phyloP scores from a whole-genome alignment of 2,888 invertebrate species.

The Leptothorax acervorum region DNA sequence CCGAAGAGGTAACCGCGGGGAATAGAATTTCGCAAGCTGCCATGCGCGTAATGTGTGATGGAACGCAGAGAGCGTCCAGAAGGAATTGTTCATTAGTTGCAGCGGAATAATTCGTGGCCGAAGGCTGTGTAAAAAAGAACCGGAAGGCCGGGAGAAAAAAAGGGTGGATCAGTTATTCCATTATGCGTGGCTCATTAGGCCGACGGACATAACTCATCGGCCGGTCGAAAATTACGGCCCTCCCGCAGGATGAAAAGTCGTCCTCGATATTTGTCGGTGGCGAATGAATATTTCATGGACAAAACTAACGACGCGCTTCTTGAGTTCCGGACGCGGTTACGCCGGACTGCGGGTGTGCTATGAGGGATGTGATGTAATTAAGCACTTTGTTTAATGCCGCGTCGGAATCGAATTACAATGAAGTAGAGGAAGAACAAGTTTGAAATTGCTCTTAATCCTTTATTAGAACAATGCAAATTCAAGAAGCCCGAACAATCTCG shows the following conservation, averaged over 20 bases:
- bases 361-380: slow-evolving; percentile 51
- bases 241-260: slow-evolving; percentile 67
- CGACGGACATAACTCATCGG: slow-evolving; percentile 68
- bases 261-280: slow-evolving; percentile 49
- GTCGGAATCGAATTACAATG: slow-evolving; percentile 50
- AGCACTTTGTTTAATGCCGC: slow-evolving; percentile 52
- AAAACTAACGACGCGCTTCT: slow-evolving; percentile 45
- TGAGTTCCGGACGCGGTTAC: slow-evolving; percentile 19
- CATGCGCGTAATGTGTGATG: slow-evolving; percentile 52
- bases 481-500: not conserved
- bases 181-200: slow-evolving; percentile 74
- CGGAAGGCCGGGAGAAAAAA: slow-evolving; percentile 46
- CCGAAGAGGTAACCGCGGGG: slow-evolving; percentile 17
- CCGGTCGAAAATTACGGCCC: slow-evolving; percentile 68
- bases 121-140: slow-evolving; percentile 31
- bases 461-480: slow-evolving; percentile 9
- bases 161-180: slow-evolving; percentile 72
- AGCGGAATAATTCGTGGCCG: slow-evolving; percentile 56
- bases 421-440: slow-evolving; percentile 23
- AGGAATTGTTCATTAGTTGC: slow-evolving; percentile 64
- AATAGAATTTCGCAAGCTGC: slow-evolving; percentile 48
- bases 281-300: slow-evolving; percentile 56
- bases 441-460: slow-evolving; percentile 39
- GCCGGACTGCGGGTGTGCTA: slow-evolving; percentile 32
- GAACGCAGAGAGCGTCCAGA: slow-evolving; percentile 32